A percentile compares a stretch with the other conserved stretches of the same genome.
Conservation (phyloP, 2,113 vertebrate genomes). For the Heterotilapia buettikoferi region DNA sequence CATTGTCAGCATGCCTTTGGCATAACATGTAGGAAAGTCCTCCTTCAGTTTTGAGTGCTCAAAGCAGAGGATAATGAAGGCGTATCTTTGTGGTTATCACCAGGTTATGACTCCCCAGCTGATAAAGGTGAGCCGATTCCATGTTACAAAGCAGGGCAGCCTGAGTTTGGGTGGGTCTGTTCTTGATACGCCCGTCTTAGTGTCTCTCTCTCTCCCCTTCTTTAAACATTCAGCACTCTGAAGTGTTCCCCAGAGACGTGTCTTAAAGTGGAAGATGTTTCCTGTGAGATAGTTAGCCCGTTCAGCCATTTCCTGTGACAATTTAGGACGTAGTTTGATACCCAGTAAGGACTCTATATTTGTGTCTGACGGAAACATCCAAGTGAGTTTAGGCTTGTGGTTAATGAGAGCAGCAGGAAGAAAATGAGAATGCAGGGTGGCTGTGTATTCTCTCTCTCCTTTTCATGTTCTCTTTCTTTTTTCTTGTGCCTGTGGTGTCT, state of each 20-base stretch:
- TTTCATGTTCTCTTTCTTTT: background rate
- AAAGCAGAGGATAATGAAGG: background rate
- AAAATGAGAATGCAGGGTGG: background rate
- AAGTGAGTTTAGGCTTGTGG: background rate
- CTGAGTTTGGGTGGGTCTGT: conserved; percentile 17
- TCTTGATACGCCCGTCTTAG: background rate
- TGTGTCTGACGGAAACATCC: conserved; percentile 7
- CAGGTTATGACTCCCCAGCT: background rate
- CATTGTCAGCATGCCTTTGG: background rate
- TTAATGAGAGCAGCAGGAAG: background rate
- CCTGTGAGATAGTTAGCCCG: conserved; percentile 61
- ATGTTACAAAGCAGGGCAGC: background rate
- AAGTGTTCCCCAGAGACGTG: conserved; percentile 56
- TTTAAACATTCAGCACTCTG: conserved; percentile 55
- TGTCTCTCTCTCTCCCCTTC: conserved; percentile 14
- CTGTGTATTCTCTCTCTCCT: background rate
- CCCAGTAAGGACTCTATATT: conserved; percentile 21
- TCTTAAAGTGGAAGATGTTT: conserved; percentile 64
- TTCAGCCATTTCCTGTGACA: conserved; percentile 71
- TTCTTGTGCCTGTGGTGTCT: background rate
- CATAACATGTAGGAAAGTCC: background rate
- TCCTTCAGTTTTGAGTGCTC: background rate
- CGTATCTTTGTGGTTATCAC: background rate
- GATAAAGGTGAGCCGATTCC: conserved; percentile 6
- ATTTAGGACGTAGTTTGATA: conserved; percentile 32